Conservation (phyloP, 2,113 vertebrate genomes). For the Oceanites oceanicus region DNA sequence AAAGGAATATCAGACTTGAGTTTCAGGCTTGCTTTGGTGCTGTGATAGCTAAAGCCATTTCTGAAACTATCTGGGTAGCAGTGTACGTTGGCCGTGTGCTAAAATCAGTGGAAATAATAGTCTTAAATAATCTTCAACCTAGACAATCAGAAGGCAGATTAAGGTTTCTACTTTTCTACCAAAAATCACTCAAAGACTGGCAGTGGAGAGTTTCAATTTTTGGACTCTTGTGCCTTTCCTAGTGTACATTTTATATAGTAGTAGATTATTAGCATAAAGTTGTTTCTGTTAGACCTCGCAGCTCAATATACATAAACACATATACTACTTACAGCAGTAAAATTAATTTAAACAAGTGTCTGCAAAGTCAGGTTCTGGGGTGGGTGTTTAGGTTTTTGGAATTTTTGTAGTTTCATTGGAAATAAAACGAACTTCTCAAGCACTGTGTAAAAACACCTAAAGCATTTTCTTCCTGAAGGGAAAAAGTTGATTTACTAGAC, state of each 20-base stretch:
- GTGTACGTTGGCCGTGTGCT: not conserved
- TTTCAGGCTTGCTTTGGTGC: not conserved
- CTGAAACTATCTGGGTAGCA: not conserved
- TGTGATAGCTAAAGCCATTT: not conserved
- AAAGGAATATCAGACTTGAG: not conserved
- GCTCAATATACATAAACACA: not conserved
- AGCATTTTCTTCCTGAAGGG: not conserved
- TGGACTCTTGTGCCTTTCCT: not conserved
- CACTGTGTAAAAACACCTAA: not conserved
- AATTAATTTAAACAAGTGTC: not conserved
- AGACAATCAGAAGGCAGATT: not conserved
- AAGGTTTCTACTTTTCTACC: not conserved
- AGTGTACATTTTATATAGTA: not conserved
- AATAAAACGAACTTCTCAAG: not conserved
- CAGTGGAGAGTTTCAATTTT: not conserved
- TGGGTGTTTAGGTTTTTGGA: not conserved
- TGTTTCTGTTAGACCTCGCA: not conserved
- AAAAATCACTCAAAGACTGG: not conserved
- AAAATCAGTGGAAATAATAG: not conserved
- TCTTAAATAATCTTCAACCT: not conserved
- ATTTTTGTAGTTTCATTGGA: not conserved
- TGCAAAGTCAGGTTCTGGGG: not conserved
- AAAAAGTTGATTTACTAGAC: conserved; percentile 17
- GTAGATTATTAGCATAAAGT: not conserved
- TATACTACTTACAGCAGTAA: not conserved